Evolutionary conservation across 2,888 invertebrate species (phyloP), one percentile per base, ranked within the genome.

Genomic region (Phorcus lineatus): DNA sequence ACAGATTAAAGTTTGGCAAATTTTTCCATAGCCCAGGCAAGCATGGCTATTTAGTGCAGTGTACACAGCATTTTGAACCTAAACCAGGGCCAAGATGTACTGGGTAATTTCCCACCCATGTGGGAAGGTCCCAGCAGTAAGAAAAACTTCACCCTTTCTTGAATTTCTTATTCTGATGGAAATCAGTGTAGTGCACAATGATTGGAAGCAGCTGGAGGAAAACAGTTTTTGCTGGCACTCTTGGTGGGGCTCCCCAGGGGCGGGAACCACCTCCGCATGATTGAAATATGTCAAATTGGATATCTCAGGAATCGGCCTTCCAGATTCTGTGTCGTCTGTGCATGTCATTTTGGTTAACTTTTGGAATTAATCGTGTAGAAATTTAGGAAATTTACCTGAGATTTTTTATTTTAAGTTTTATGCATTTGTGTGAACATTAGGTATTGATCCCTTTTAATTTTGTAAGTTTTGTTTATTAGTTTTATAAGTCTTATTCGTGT

Each of bases 201-300:
- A 70, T 70, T 70, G 70, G 70, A 70, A 70, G 40, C 70, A 70
- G 70, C 70, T 70, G 70, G 28, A 70, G 70, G 40, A n/a, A 70
- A 70, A 70, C 70, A 70, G 70, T 70, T 70, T 70, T 70, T 70
- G 70, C 70, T 70, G 70, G 70, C 62, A 40, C 70, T 70, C 36
- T 19, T 24, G n/a, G 31, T 70, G 70, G 36, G 70, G 70, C 70
- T 70, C 70, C 19, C 70, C 13, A 70, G 70, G 70, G 40, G 36
- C 19, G 70, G 31, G 70, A 31, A 36, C 13, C 70, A 70, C 47
- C 47, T 47, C 13, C 47, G 47, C 47, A 47, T 47, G 47, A 47
- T 47, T 47, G 47, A 47, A 47, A 47, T 47, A 47, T 47, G 47
- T 47, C 47, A 47, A 47, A 47, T 47, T 47, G 47, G 47, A 47